These are phyloP conservation scores for Periplaneta americana DNA, from an alignment of 1,140 invertebrate species.

Conservation along the genomic window DNA sequence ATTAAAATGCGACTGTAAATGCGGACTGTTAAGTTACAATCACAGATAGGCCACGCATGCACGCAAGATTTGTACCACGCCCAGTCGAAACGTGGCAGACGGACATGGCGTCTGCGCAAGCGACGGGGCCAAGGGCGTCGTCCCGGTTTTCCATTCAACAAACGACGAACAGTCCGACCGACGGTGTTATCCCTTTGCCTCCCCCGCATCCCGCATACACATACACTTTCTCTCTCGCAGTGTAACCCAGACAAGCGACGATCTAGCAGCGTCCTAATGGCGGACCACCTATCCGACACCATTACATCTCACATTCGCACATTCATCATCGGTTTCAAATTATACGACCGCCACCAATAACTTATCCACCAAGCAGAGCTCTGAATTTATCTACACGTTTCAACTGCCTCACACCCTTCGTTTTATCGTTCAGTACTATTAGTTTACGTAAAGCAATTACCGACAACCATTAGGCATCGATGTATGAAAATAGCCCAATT, in stretches of 20 bases:
- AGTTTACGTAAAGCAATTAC: too few relatives aligned
- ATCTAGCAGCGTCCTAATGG: background rate
- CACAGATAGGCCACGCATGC: background rate
- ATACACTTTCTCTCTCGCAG: background rate
- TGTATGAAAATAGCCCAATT: too few relatives aligned
- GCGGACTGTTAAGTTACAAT: too few relatives aligned
- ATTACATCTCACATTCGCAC: too few relatives aligned
- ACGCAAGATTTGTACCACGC: background rate
- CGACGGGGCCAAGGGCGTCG: background rate
- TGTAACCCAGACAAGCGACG: background rate
- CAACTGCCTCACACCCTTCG: too few relatives aligned
- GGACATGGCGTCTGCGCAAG: background rate
- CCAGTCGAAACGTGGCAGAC: background rate
- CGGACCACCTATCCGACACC: background rate
- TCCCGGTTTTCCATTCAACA: background rate
- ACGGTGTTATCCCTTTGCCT: background rate
- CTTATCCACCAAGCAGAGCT: too few relatives aligned
- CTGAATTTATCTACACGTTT: too few relatives aligned
- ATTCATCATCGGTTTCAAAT: background rate
- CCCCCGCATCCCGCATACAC: background rate
- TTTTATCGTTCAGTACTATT: too few relatives aligned
- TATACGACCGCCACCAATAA: background rate
- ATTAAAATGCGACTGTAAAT: too few relatives aligned
- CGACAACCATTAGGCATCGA: too few relatives aligned
- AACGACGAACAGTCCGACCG: too few relatives aligned